phyloP scores from a whole-genome alignment of 1,140 invertebrate genomes.

The Sinonovacula constricta region DNA sequence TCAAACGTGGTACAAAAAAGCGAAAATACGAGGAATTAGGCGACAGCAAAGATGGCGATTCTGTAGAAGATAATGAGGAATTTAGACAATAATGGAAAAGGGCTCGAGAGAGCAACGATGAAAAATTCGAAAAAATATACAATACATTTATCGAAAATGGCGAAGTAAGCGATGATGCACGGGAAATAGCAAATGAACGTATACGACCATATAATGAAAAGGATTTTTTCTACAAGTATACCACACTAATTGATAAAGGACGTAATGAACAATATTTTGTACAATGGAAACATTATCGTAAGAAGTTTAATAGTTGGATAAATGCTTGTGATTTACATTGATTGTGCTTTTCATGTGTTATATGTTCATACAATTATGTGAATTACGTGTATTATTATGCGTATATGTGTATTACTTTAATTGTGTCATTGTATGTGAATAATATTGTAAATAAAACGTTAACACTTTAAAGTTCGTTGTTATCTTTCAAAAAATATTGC shows the following conservation, averaged over 20 bases:
- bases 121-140: slow-evolving; percentile 13
- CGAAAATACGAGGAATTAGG: slow-evolving; percentile 5
- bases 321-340: slow-evolving; percentile 1
- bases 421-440: too few species aligned
- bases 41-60: slow-evolving; percentile 4
- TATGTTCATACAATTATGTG: too few species aligned
- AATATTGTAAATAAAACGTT: too few species aligned
- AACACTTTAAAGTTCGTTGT: too few species aligned
- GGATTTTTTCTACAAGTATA: background rate
- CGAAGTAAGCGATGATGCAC: background rate
- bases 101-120: slow-evolving; percentile 5
- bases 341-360: too few species aligned
- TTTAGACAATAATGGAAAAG: slow-evolving; percentile 11
- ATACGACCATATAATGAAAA: background rate
- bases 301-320: background rate
- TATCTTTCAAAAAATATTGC: too few species aligned
- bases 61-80: slow-evolving; percentile 13
- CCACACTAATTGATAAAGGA: background rate
- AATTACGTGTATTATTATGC: too few species aligned
- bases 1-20: background rate
- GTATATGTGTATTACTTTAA: too few species aligned
- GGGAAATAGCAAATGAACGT: too few species aligned
- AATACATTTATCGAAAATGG: slow-evolving; percentile 6
- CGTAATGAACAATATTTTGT: slow-evolving; percentile 1
- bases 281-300: background rate